phyloP scores from a whole-genome alignment of 2,113 vertebrate genomes.

The Pelecanus crispus region DNA sequence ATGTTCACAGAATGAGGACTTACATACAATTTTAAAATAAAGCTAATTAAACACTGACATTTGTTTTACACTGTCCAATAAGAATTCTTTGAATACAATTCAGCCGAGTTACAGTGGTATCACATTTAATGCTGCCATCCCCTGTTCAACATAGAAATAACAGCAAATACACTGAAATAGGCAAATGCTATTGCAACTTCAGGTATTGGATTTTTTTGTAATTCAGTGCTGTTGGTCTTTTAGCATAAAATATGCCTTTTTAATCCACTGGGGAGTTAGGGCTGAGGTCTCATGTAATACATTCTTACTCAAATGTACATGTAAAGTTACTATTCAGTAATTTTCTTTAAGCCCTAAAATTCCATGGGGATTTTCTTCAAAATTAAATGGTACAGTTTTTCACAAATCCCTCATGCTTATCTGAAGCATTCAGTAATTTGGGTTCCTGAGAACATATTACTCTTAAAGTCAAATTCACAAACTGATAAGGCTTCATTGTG shows the following conservation, averaged over 20 bases:
- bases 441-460: background rate
- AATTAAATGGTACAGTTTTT: conserved; percentile 6
- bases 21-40: background rate
- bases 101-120: background rate
- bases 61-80: background rate
- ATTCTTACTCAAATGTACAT: background rate
- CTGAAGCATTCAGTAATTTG: background rate
- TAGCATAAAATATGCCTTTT: background rate
- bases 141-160: conserved; percentile 5
- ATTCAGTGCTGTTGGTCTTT: background rate
- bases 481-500: background rate
- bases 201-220: background rate
- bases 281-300: background rate
- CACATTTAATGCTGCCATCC: conserved; percentile 35
- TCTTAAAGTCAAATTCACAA: background rate
- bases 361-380: background rate
- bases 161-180: background rate
- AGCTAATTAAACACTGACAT: background rate
- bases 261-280: background rate
- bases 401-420: conserved; percentile 5
- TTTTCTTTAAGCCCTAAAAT: background rate
- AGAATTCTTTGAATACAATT: background rate
- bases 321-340: background rate
- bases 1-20: background rate
- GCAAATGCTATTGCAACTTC: background rate